Evolutionary conservation across 1,140 invertebrate species (phyloP), one percentile per base, ranked within the genome.

Genomic region (Alviniconcha marisindica): DNA sequence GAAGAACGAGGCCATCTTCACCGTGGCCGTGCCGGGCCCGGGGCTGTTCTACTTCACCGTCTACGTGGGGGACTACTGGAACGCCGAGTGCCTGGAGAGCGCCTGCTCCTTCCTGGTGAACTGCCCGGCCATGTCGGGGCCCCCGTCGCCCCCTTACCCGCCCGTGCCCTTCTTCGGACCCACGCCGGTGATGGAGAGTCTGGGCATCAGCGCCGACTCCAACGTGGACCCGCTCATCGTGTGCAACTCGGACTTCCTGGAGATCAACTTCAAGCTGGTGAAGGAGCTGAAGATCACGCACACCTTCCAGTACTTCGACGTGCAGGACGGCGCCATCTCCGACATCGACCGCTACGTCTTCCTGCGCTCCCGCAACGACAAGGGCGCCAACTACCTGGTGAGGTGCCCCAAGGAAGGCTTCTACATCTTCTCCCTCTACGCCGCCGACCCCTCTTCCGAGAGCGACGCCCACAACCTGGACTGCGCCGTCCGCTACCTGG

Each of bases 281-380:
- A 86, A 88, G 77, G 89, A 92, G 73, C 86, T 90, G 18, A 89
- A 90, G 84, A 80, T 92, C 2, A 91, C 91, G 7, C 91, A 93
- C 69, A 90, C 90, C 7, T 90, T 93, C 83, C 90, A 91, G 73
- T 92, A 88, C 79, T 92, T 90, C 81, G 90, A 92, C 71, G 87
- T 88, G 14, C 82, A 85, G 73, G 91, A 91, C 71, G 86, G 86
- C 18, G 85, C 91, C 33, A 86, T 92, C 42, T 85, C 88, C 0
- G 91, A 92, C 63, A 92, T 91, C 80, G 91, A 93, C 83, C 78
- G 90, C 42, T 92, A 90, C 84, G 92, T 92, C 21, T 91, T 93
- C 79, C 81, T 92, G 4, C 83, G 89, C 36, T 90, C 89, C 21
- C 87, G 90, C 56, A 89, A 84, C 44, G 90, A 92, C 54, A 85